Evolutionary conservation across 2,797 vertebrate species (phyloP), one percentile per base, ranked within the genome.

Genomic region (Carduelis carduelis): DNA sequence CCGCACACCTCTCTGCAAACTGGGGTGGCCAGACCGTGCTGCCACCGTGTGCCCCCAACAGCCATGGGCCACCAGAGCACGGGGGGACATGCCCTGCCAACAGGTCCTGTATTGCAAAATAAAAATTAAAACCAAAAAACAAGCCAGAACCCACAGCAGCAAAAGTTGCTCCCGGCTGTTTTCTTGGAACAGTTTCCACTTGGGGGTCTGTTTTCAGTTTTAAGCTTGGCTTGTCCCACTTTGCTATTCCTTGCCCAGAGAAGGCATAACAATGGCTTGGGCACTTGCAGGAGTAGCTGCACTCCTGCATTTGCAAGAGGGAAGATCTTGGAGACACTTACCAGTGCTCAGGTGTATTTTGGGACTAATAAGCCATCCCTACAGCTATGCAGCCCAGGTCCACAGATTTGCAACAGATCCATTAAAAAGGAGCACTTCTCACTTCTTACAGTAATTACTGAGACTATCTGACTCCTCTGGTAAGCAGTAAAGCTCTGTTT

Each of bases 1-100:
- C 30, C 52, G 53, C 1, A 0, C n/a, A 11, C 5, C 13, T 5
- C 23, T 39, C 53, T 61, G 23, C 64, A 75, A 46, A 26, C 1
- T 18, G 57, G 11, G 14, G 32, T 6, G 20, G 27, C 24, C 83
- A 75, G 27, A 23, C n/a, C 24, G 0, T 1, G 5, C 32, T 63
- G 15, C 34, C 41, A 34, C n/a, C 28, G 7, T 1, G 2, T 22
- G 84, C 1, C 47, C 52, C 20, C 24, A 60, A 0, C 14, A 44
- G 44, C 2, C 0, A 0, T 13, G 35, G 57, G 41, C 3, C 2
- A 18, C 35, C 23, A 64, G n/a, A 26, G 3, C 0, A 13, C 10
- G 0, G 0, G 3, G 34, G 34, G 37, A 64, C 13, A 1, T 12
- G 30, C 8, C 32, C 37, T 46, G 32, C 15, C 3, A 5, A 27